phyloP scores from a whole-genome alignment of 2,888 invertebrate genomes.

The Lydus trimaculatus region DNA sequence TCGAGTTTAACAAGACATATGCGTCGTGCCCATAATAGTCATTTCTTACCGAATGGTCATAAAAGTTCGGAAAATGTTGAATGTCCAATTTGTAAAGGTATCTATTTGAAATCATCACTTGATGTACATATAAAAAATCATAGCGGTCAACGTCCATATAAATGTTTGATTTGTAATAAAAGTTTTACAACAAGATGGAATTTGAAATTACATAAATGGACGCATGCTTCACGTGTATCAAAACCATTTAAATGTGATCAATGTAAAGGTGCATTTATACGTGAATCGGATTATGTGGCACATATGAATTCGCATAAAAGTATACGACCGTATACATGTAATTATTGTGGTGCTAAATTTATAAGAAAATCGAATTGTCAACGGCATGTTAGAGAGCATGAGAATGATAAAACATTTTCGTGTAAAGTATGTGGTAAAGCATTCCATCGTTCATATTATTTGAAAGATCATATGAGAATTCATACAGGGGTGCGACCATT shows the following conservation, averaged over 20 bases:
- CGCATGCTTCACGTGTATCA: constrained; percentile 81
- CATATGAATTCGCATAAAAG: constrained; percentile 88
- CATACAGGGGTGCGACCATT: constrained; percentile 84
- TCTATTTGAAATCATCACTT: constrained; percentile 80
- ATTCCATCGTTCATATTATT: constrained; percentile 86
- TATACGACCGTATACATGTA: constrained; percentile 85
- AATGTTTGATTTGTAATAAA: constrained; percentile 84
- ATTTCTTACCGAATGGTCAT: constrained; percentile 71
- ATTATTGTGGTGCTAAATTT: constrained; percentile 89
- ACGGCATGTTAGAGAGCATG: constrained; percentile 85
- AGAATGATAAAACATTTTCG: constrained; percentile 76
- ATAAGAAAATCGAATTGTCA: constrained; percentile 88
- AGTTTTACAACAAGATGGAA: constrained; percentile 91
- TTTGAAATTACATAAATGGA: constrained; percentile 88
- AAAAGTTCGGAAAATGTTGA: constrained; percentile 73
- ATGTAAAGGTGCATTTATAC: constrained; percentile 85
- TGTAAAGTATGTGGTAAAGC: constrained; percentile 83
- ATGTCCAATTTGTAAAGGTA: constrained; percentile 79
- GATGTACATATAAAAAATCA: constrained; percentile 83
- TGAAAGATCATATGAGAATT: constrained; percentile 86
- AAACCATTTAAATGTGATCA: constrained; percentile 86
- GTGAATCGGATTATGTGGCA: constrained; percentile 79
- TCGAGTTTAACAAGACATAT: constrained; percentile 86
- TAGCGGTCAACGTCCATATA: constrained; percentile 76
- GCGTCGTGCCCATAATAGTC: constrained; percentile 79